A percentile compares a stretch with the other conserved stretches of the same genome.
phyloP scores from a whole-genome alignment of 2,888 invertebrate species.

The Helleia helle region DNA sequence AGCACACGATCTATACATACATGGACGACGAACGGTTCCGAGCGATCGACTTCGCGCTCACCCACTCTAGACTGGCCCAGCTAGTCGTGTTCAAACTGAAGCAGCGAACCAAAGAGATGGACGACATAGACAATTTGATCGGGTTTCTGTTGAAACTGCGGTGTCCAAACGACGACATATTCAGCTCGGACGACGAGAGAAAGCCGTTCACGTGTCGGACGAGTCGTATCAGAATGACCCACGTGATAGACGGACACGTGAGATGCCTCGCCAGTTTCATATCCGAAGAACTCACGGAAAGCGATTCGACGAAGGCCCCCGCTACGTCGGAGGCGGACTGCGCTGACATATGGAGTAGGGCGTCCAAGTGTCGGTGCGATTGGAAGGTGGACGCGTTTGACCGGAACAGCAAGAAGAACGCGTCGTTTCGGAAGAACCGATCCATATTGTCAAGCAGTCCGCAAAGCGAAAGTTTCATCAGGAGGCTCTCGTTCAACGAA shows the following conservation, averaged over 20 bases:
- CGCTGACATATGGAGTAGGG: conserved; percentile 70
- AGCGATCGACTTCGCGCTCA: conserved; percentile 76
- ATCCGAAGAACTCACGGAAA: conserved; percentile 50
- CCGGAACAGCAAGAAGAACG: conserved; percentile 65
- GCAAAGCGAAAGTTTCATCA: conserved; percentile 48
- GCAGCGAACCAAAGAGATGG: conserved; percentile 50
- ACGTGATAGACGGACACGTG: conserved; percentile 51
- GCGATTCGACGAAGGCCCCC: conserved; percentile 50
- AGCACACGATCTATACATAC: conserved; percentile 79
- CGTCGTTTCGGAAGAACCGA: conserved; percentile 68
- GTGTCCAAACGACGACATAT: conserved; percentile 66
- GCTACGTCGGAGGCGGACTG: conserved; percentile 74
- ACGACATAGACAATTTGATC: conserved; percentile 50
- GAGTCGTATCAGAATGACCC: conserved; percentile 39
- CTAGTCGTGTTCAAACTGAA: conserved; percentile 75
- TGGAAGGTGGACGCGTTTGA: conserved; percentile 72
- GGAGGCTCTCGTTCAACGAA: conserved; percentile 61
- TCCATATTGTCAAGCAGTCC: conserved; percentile 62
- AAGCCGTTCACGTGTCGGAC: conserved; percentile 38
- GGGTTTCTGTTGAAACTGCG: conserved; percentile 52
- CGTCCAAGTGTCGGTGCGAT: conserved; percentile 76
- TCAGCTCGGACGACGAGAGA: conserved; percentile 74
- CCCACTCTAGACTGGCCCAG: conserved; percentile 78
- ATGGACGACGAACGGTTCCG: conserved; percentile 79
- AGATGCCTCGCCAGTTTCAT: conserved; percentile 59